Conservation (phyloP, 1,140 invertebrate genomes). For the Alviniconcha marisindica region DNA sequence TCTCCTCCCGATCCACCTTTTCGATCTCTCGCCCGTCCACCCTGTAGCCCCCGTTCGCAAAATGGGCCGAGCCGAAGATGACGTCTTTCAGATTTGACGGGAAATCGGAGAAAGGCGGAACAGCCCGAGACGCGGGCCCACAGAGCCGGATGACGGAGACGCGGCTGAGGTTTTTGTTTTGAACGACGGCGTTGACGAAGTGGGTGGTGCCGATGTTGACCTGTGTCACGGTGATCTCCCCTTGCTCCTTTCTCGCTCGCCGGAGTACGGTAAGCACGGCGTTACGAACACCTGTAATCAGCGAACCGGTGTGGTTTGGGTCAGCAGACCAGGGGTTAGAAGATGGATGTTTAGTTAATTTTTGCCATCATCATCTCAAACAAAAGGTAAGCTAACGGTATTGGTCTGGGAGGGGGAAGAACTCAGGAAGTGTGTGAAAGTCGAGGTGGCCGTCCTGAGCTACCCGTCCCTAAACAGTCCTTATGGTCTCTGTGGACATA, state of each 20-base stretch:
- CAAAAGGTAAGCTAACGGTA: too few species aligned
- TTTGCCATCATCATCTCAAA: too few species aligned
- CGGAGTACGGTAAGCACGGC: constrained; percentile 55
- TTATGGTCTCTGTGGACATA: too few species aligned
- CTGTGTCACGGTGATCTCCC: constrained; percentile 50
- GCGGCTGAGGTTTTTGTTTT: constrained; percentile 62
- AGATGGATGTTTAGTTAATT: too few species aligned
- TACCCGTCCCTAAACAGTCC: too few species aligned
- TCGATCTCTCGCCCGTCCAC: constrained; percentile 66
- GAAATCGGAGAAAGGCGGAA: constrained; percentile 69
- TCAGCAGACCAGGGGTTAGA: too few species aligned
- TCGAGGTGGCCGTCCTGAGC: too few species aligned
- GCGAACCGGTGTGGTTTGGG: too few species aligned
- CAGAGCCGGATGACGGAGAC: constrained; percentile 70
- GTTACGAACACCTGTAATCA: constrained; percentile 55
- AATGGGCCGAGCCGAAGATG: constrained; percentile 52
- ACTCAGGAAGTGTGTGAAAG: too few species aligned
- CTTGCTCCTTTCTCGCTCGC: constrained; percentile 43
- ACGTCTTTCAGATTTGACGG: constrained; percentile 52
- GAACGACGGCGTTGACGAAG: constrained; percentile 72
- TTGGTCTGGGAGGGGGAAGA: too few species aligned
- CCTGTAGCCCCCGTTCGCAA: constrained; percentile 68
- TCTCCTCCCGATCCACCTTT: constrained; percentile 56
- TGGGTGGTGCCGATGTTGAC: constrained; percentile 73
- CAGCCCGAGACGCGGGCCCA: constrained; percentile 61